Base-by-base conservation (phyloP, 2,113 vertebrate genomes). In the Tyrannus savana region DNA sequence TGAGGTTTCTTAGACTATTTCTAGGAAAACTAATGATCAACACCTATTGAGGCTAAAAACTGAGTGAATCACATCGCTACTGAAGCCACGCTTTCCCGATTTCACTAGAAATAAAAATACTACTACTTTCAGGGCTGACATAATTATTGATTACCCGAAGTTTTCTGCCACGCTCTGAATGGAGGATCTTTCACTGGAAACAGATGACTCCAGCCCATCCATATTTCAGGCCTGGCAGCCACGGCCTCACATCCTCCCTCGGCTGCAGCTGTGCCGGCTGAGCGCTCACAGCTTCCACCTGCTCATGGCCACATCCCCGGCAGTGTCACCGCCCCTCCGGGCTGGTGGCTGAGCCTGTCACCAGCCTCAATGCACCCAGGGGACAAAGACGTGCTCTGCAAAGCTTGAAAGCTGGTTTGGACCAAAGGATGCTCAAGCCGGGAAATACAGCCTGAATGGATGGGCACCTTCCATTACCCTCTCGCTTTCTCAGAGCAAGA, bases 231-330 rank as follows among this genome's bases (percentile, higher is more conserved):
- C 39, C 58, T 7, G 3, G 84, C 81, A 91, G 93, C 71, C 52
- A 10, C 1, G 4, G 55, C 55, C 60, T 82, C 83, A 49, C 62
- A 69, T 53, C 87, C 84, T 82, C 69, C 63, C 74, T 14, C 3
- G 13, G 79, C 55, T 41, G 76, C 89, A 95, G 94, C 92, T 86
- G 90, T 2, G 19, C 63, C 9, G 0, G 42, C 73, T 50, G 66
- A 92, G 91, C 7, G 12, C 73, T 47, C 25, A 37, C 56, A 89
- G 91, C 86, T 80, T 69, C 95, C 95, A 95, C 90, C 95, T 96
- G 92, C 84, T 74, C 63, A 11, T 25, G 1, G 3, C 39, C 90
- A 63, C 88, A n/a, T 63, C 83, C 60, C 86, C 3, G 3, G 46
- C 0, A 0, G 47, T 63, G 80, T 42, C 93, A 56, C 68, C 24